Conservation (phyloP, 2,113 vertebrate genomes). For the Callopanchax toddi region DNA sequence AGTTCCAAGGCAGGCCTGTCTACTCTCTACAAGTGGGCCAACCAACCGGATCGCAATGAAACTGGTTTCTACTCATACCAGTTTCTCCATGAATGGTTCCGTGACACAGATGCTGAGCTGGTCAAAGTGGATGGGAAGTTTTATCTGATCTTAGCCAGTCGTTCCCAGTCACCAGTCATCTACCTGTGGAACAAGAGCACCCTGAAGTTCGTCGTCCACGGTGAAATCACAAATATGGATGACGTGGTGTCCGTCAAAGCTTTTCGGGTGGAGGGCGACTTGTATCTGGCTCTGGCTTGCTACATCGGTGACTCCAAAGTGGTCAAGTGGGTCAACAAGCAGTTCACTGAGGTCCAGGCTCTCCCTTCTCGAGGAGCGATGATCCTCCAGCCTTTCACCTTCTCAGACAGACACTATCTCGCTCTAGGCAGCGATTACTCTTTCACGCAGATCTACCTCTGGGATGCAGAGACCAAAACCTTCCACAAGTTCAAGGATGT, state of each 20-base stretch:
- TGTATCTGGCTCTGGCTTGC: slow-evolving; percentile 90
- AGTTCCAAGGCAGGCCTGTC: slow-evolving; percentile 96
- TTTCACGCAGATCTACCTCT: slow-evolving; percentile 96
- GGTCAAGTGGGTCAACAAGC: slow-evolving; percentile 90
- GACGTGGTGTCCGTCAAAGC: slow-evolving; percentile 93
- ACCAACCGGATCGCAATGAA: slow-evolving; percentile 78
- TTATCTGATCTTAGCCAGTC: slow-evolving; percentile 91
- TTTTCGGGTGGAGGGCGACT: slow-evolving; percentile 83
- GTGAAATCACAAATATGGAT: slow-evolving; percentile 90
- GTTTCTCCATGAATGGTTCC: slow-evolving; percentile 96
- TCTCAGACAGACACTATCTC: slow-evolving; percentile 89
- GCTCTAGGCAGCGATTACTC: slow-evolving; percentile 96
- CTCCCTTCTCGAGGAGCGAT: slow-evolving; percentile 95
- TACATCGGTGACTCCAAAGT: slow-evolving; percentile 97
- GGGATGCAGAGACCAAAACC: slow-evolving; percentile 87
- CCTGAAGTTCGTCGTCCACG: slow-evolving; percentile 88
- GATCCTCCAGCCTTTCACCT: slow-evolving; percentile 92
- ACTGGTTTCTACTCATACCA: slow-evolving; percentile 95
- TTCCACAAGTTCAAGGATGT: slow-evolving; percentile 95
- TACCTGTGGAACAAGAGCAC: slow-evolving; percentile 94
- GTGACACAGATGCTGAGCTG: slow-evolving; percentile 94
- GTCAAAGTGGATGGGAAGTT: slow-evolving; percentile 89
- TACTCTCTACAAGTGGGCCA: slow-evolving; percentile 92
- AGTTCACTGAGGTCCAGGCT: slow-evolving; percentile 91
- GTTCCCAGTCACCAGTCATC: slow-evolving; percentile 92